These are phyloP conservation scores for Julus scandinavius DNA, from an alignment of 2,888 invertebrate species.

Conservation along the genomic window DNA sequence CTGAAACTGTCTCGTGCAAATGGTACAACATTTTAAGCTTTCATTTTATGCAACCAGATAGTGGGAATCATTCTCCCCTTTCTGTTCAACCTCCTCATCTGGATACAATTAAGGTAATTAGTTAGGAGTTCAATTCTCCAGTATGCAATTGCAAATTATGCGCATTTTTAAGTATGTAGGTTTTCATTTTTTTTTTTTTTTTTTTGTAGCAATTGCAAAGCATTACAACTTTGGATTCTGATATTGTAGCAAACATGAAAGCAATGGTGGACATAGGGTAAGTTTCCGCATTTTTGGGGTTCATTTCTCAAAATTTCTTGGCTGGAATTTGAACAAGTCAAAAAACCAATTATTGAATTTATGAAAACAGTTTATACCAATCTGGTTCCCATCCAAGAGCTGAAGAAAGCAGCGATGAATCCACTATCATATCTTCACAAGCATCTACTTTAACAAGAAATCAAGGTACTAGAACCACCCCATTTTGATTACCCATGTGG, in stretches of 20 bases:
- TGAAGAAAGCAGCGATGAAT: conserved; percentile 95
- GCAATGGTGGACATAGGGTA: conserved; percentile 50
- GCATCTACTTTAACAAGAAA: conserved; percentile 95
- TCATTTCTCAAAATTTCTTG: no score
- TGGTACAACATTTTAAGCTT: conserved; percentile 96
- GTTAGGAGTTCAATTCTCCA: no score
- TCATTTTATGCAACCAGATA: conserved; percentile 76
- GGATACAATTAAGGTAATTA: conserved; percentile 48
- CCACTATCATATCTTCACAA: conserved; percentile 95
- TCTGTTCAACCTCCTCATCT: conserved; percentile 21
- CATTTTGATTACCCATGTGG: conserved; percentile 53
- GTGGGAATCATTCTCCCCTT: conserved; percentile 47
- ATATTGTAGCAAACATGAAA: conserved; percentile 37
- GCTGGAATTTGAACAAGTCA: no score
- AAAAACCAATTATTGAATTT: not conserved
- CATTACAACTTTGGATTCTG: conserved; percentile 42
- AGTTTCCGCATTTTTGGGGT: not conserved
- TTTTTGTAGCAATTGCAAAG: conserved; percentile 24
- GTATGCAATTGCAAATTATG: not conserved
- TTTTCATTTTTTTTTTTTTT: not conserved
- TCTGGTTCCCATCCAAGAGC: conserved; percentile 49
- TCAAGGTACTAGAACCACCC: conserved; percentile 63
- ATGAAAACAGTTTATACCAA: conserved; percentile 50
- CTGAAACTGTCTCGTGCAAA: conserved; percentile 81
- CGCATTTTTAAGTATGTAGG: not conserved